Evolutionary conservation across 2,797 vertebrate species (phyloP).

Genomic region (Thunnus albacares): DNA sequence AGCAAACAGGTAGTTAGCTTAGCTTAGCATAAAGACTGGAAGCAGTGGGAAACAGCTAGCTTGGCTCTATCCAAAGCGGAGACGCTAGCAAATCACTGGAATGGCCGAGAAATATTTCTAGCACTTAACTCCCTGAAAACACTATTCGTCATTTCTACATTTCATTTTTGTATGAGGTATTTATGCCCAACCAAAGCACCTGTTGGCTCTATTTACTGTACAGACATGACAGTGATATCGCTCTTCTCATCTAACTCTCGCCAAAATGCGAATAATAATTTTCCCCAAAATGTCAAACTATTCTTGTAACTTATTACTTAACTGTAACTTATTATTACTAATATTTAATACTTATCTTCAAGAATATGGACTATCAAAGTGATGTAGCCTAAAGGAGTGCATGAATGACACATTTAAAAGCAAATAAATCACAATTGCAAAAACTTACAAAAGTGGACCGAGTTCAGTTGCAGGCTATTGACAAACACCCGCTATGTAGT

Average conservation of each 20-base stretch:
- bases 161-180: too few species aligned
- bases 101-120: too few species aligned
- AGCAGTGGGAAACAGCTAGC: too few species aligned
- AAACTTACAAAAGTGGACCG: background rate
- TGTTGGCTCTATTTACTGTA: too few species aligned
- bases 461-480: background rate
- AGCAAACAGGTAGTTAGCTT: too few species aligned
- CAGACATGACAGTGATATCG: background rate
- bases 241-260: background rate
- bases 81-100: too few species aligned
- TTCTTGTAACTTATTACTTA: background rate
- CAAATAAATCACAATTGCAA: background rate
- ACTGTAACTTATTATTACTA: background rate
- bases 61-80: too few species aligned
- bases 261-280: background rate
- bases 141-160: too few species aligned
- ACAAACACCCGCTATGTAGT: too few species aligned
- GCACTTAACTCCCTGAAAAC: too few species aligned
- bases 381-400: background rate
- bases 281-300: background rate
- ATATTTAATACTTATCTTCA: background rate
- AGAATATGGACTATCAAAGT: background rate
- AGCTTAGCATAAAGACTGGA: too few species aligned
- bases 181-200: background rate
- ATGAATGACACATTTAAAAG: background rate